phyloP scores from a whole-genome alignment of 2,888 invertebrate species.

The Stegana nigrithorax region DNA sequence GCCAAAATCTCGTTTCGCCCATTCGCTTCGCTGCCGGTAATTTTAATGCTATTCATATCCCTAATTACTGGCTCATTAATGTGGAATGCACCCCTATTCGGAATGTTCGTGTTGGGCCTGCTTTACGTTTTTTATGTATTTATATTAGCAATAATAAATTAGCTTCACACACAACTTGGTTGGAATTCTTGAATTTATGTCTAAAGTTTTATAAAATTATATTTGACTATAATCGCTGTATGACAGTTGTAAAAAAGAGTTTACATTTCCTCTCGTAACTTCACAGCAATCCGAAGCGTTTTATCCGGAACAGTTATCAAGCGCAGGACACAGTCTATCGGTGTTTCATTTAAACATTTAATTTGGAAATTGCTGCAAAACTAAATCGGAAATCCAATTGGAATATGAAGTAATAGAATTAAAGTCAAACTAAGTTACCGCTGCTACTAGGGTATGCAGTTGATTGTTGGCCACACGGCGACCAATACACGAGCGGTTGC shows the following conservation, averaged over 20 bases:
- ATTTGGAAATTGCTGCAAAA: constrained; percentile 71
- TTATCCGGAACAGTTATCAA: constrained; percentile 73
- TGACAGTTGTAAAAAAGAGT: constrained; percentile 6
- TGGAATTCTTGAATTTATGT: constrained; percentile 22
- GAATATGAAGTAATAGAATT: background rate
- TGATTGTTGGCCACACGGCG: constrained; percentile 83
- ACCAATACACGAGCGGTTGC: constrained; percentile 86
- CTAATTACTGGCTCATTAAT: constrained; percentile 51
- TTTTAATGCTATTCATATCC: constrained; percentile 44
- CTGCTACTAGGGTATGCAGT: constrained; percentile 75
- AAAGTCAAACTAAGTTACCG: constrained; percentile 70
- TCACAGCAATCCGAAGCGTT: constrained; percentile 48
- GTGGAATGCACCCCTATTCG: constrained; percentile 56
- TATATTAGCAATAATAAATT: constrained; percentile 57
- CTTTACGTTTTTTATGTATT: constrained; percentile 50
- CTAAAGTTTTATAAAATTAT: constrained; percentile 10
- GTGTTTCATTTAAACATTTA: constrained; percentile 70
- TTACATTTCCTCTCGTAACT: constrained; percentile 23
- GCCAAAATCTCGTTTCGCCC: constrained; percentile 63
- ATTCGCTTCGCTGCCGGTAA: constrained; percentile 58
- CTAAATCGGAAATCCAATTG: background rate
- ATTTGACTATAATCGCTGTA: background rate
- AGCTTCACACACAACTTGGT: constrained; percentile 39
- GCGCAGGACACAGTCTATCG: constrained; percentile 72
- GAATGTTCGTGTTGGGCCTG: constrained; percentile 50